phyloP scores from a whole-genome alignment of 2,113 vertebrate species.

The Dinomys branickii region DNA sequence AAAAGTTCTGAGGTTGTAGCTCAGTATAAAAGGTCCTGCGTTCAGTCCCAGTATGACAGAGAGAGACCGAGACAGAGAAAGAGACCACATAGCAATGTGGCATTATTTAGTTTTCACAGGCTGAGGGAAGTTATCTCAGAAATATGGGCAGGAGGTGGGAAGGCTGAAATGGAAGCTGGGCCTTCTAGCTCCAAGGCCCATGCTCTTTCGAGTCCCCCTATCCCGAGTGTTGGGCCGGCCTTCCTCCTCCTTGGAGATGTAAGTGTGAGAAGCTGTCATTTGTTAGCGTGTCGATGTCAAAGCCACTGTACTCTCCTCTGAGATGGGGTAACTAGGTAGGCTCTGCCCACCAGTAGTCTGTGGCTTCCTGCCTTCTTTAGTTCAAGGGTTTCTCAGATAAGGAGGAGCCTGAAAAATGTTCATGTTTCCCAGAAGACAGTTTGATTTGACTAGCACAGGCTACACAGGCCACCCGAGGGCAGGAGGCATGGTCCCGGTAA shows the following conservation, averaged over 20 bases:
- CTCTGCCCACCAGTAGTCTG: conserved; percentile 70
- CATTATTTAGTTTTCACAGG: neutral
- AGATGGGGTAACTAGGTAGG: conserved; percentile 64
- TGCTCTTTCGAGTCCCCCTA: neutral
- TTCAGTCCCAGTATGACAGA: neutral
- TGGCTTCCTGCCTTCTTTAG: conserved; percentile 77
- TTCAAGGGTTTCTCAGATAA: conserved; percentile 73
- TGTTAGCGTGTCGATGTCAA: conserved; percentile 60
- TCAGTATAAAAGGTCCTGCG: neutral
- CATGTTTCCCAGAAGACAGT: conserved; percentile 67
- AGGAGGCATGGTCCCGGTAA: neutral
- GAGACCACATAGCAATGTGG: neutral
- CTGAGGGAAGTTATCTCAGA: neutral
- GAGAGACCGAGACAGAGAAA: neutral
- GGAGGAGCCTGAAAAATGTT: conserved; percentile 51
- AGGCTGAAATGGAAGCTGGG: neutral
- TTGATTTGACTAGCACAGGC: conserved; percentile 34
- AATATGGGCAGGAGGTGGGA: neutral
- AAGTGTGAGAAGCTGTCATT: conserved; percentile 50
- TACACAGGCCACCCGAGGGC: neutral
- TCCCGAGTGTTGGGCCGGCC: neutral
- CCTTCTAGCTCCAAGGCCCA: neutral
- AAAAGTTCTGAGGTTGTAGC: neutral
- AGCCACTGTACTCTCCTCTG: conserved; percentile 54
- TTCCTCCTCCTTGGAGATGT: conserved; percentile 7